Evolutionary conservation across 2,113 vertebrate species (phyloP), one percentile per base, ranked within the genome.

Genomic region (Muscicapa adusta): DNA sequence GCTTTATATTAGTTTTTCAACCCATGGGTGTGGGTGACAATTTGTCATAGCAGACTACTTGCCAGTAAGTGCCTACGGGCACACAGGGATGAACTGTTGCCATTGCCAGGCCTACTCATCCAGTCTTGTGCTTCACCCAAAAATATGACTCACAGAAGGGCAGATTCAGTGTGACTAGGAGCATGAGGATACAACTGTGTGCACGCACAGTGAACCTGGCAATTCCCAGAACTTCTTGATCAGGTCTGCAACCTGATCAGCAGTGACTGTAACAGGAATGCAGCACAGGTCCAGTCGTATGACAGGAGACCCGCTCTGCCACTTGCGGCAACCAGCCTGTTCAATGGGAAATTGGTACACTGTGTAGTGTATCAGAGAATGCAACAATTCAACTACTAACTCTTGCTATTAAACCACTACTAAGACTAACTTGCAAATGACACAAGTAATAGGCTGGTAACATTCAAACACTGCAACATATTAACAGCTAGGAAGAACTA

Each of bases 101-200:
- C 60, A 10, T 3, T 65, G n/a, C 23, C 42, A 45, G 40, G 18
- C 33, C 33, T 53, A 15, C 36, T 74, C 31, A 78, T 45, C 51
- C 57, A 40, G 45, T 16, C 38, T 33, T 18, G 8, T 0, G 22
- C 31, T 82, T 53, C 57, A 33, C 34, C 42, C 66, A 71, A 29
- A 91, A 75, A 34, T 9, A 38, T 0, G 6, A 29, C 42, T 74
- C 0, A 9, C 75, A 78, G 56, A 73, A 71, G 60, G 62, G 42
- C 53, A 70, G 51, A 36, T 53, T 67, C 31, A 26, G 47, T 65
- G 34, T 48, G 34, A 36, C 6, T 45, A 57, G 38, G 33, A 89
- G 33, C 42, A 58, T 0, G 0, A 62, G 67, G 57, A 67, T 3
- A 0, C 9, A 61, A n/a, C 57, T 57, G 19, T 62, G 19, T 36